A percentile compares a stretch with the other conserved stretches of the same genome.
These are phyloP conservation scores for Keiferia lycopersicella DNA, from an alignment of 2,888 invertebrate genomes.

Conservation along the genomic window DNA sequence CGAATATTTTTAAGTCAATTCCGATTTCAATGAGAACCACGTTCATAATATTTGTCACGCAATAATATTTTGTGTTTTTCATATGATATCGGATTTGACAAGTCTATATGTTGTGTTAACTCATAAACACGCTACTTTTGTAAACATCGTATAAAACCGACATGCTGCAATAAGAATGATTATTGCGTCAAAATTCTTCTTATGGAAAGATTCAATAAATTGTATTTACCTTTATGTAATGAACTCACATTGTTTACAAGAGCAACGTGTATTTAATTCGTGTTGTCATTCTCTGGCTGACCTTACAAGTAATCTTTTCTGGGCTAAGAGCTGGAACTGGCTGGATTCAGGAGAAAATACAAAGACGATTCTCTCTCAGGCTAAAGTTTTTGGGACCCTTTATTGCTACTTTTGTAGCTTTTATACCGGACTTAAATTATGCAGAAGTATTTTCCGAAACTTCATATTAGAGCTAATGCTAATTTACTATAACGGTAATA, in stretches of 20 bases:
- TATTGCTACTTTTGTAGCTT: too few relatives aligned
- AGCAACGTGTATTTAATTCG: constrained; percentile 4
- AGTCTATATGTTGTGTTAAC: not conserved
- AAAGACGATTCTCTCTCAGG: too few relatives aligned
- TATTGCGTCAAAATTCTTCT: constrained; percentile 14
- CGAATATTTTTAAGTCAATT: not conserved
- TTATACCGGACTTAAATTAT: too few relatives aligned
- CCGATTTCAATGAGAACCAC: constrained; percentile 1
- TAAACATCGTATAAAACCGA: constrained; percentile 1
- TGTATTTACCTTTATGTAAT: not conserved
- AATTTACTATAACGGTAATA: constrained; percentile 4
- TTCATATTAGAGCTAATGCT: not conserved
- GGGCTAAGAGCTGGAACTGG: not conserved
- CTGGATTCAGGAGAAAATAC: too few relatives aligned
- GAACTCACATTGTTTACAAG: constrained; percentile 13
- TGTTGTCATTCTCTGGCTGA: constrained; percentile 18
- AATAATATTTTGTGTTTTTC: not conserved
- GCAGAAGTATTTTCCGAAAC: not conserved
- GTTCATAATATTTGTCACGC: not conserved
- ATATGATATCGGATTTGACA: not conserved
- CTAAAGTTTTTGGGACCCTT: too few relatives aligned
- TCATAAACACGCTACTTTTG: not conserved
- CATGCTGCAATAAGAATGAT: constrained; percentile 9
- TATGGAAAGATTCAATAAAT: not conserved
- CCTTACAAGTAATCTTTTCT: not conserved